These are phyloP conservation scores for Notarius quadriscutis DNA, from an alignment of 2,113 vertebrate genomes.

Conservation along the genomic window DNA sequence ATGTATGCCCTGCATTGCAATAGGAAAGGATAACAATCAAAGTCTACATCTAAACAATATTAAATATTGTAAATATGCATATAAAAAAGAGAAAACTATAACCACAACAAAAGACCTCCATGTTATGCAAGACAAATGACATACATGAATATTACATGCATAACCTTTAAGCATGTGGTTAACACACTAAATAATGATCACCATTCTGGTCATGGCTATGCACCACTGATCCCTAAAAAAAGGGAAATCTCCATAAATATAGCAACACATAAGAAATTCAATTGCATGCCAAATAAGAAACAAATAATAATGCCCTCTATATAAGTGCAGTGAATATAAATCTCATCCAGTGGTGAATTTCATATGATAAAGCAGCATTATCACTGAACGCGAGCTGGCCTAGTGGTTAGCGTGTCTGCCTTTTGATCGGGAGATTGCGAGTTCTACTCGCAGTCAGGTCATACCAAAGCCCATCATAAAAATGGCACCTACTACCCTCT, in stretches of 20 bases:
- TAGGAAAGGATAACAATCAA: not conserved
- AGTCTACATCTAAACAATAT: not conserved
- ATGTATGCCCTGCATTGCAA: not conserved
- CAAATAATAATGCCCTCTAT: not conserved
- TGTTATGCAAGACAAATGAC: not conserved
- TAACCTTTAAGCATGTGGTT: not conserved
- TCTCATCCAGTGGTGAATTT: not conserved
- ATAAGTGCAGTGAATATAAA: not conserved
- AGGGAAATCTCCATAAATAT: not conserved
- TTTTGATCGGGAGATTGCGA: too few relatives aligned
- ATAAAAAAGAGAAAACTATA: not conserved
- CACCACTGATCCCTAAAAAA: not conserved
- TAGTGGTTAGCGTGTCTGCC: too few relatives aligned
- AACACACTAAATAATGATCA: not conserved
- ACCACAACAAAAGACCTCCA: not conserved
- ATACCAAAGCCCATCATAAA: too few relatives aligned
- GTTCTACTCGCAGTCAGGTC: too few relatives aligned
- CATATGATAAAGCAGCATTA: not conserved
- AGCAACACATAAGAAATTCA: not conserved
- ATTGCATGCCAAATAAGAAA: not conserved
- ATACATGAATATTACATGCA: not conserved
- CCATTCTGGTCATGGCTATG: not conserved
- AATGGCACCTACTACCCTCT: too few relatives aligned
- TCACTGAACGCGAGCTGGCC: too few relatives aligned
- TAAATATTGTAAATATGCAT: not conserved